Conservation (phyloP, 2,797 vertebrate species). For the Microchirus variegatus region DNA sequence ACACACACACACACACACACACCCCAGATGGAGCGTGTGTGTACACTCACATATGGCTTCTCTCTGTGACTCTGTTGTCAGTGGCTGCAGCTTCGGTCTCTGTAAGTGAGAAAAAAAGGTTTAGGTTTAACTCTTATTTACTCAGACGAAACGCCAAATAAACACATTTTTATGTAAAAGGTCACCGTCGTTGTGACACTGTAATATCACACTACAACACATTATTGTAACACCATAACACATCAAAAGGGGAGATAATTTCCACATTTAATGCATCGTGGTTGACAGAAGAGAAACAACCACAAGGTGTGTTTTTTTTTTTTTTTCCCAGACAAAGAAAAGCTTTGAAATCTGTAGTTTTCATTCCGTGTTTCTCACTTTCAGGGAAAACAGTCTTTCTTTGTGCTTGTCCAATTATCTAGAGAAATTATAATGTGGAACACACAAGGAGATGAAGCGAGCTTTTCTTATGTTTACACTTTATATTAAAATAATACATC, state of each 20-base stretch:
- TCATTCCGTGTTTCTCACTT: neutral
- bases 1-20: slow-evolving; percentile 31
- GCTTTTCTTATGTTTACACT: neutral
- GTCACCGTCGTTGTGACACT: neutral
- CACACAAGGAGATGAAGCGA: neutral
- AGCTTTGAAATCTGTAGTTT: neutral
- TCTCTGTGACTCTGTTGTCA: slow-evolving; percentile 44
- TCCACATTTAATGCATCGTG: neutral
- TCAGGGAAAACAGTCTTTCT: neutral
- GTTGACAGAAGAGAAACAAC: neutral
- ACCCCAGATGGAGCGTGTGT: slow-evolving; percentile 55
- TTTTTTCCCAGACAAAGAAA: neutral
- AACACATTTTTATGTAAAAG: neutral
- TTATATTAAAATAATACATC: slow-evolving; percentile 3
- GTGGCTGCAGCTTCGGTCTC: slow-evolving; percentile 49
- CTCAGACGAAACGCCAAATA: neutral
- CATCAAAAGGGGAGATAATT: neutral
- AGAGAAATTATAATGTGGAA: neutral
- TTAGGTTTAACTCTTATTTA: slow-evolving; percentile 24
- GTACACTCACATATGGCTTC: slow-evolving; percentile 54
- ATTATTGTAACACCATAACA: neutral
- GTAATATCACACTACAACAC: neutral
- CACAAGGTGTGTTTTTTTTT: neutral
- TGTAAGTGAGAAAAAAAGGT: slow-evolving; percentile 17
- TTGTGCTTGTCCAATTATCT: neutral